Evolutionary conservation across 1,140 invertebrate species (phyloP).

Genomic region (Drosophila punjabiensis): DNA sequence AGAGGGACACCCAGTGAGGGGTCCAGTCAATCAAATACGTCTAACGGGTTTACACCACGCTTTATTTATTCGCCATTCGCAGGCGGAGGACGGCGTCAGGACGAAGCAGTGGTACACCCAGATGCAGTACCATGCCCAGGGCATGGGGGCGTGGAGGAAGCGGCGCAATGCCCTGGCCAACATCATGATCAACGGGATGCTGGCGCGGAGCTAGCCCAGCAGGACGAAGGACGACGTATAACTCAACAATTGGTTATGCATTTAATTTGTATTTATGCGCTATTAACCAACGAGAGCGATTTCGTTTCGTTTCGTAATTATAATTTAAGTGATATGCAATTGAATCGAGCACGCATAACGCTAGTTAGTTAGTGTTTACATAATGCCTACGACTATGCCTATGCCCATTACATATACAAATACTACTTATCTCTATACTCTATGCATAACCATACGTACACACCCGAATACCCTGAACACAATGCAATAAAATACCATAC

Average conservation of each 20-base stretch:
- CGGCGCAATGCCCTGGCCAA: constrained; percentile 96
- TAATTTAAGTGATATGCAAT: constrained; percentile 76
- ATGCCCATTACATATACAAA: constrained; percentile 33
- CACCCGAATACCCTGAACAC: constrained; percentile 51
- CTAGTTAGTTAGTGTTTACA: constrained; percentile 75
- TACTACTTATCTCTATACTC: constrained; percentile 21
- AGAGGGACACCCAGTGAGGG: not conserved
- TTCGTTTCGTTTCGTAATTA: constrained; percentile 76
- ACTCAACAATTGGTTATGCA: constrained; percentile 57
- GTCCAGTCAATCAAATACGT: constrained; percentile 67
- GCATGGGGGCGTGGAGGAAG: constrained; percentile 95
- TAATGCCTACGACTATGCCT: constrained; percentile 47
- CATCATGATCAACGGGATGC: constrained; percentile 97
- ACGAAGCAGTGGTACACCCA: constrained; percentile 95
- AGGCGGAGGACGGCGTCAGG: constrained; percentile 94
- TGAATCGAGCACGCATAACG: constrained; percentile 68
- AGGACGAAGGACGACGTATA: constrained; percentile 21
- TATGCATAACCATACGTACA: constrained; percentile 52
- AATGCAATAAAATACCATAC: constrained; percentile 51
- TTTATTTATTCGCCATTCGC: constrained; percentile 76
- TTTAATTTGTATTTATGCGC: constrained; percentile 75
- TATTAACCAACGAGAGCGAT: constrained; percentile 68
- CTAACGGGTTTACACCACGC: constrained; percentile 43
- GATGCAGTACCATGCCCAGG: constrained; percentile 95
- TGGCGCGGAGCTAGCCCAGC: constrained; percentile 80